Base-by-base conservation (phyloP, 2,113 vertebrate species). In the Pelvicachromis taeniatus region DNA sequence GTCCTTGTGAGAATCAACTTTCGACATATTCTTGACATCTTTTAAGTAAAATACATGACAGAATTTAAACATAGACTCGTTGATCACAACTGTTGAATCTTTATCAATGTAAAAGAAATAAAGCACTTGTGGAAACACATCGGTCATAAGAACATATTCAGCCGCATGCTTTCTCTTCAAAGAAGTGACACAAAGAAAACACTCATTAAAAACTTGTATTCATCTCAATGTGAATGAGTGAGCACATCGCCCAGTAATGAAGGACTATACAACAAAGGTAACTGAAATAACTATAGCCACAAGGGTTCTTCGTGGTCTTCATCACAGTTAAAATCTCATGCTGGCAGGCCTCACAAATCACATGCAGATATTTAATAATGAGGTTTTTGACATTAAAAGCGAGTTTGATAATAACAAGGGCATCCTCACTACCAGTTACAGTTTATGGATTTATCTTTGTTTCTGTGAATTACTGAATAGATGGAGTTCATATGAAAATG, bases 131-230 rank as follows among this genome's bases (percentile, higher is more conserved):
- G n/a, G 21, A 40, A 70, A 70, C 19, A 45, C 31, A 77, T n/a
- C 5, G 2, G 29, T 78, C 73, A 83, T 6, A 10, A 35, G 35
- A 48, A 59, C 7, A 68, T 68, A 65, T 82, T 59, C 21, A 31
- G 31, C 29, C 53, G 61, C 63, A 26, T 40, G 26, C 45, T 63
- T 82, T 85, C 56, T 68, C 52, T 82, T 31, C 10, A 14, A 54
- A 55, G 19, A 19, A 12, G 13, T 9, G n/a, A n/a, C 63, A 48
- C 17, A 68, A 68, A 16, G 54, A 83, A 77, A 73, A 23, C 61
- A 23, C 61, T 55, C 48, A 82, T 85, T 78, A 77, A 85, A 85
- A 87, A n/a, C 40, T 75, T 80, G 61, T 17, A 75, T 75, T 88
- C 80, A 82, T 82, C 80, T 61, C 23, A 21, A 50, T 88, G 45